phyloP scores from a whole-genome alignment of 2,113 vertebrate genomes.

The Grallaria varia region DNA sequence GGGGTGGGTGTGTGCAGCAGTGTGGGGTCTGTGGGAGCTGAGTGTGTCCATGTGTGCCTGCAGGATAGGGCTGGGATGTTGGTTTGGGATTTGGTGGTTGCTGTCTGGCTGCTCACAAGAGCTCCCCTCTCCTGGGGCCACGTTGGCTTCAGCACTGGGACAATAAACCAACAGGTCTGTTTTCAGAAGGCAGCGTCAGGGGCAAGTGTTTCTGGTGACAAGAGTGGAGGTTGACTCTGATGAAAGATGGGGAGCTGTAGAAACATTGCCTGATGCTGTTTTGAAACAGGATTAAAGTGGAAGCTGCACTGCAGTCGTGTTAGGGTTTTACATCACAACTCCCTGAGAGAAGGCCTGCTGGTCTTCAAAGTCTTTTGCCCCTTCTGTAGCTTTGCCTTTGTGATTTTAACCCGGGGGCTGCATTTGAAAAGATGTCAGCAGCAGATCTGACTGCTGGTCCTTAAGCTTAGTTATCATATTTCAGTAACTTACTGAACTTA shows the following conservation, averaged over 20 bases:
- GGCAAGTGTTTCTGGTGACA: neutral
- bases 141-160: neutral
- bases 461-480: neutral
- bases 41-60: neutral
- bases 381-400: neutral
- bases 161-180: neutral
- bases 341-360: neutral
- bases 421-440: neutral
- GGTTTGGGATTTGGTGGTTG: neutral
- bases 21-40: neutral
- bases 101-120: neutral
- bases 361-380: neutral
- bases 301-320: fast-evolving
- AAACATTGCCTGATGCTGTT: neutral
- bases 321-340: neutral
- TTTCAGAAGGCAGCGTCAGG: neutral
- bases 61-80: neutral
- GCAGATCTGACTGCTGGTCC: neutral
- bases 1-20: neutral
- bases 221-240: neutral
- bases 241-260: neutral
- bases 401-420: neutral
- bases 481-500: neutral
- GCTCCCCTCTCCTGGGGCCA: neutral
- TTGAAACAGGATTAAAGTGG: neutral